Percentiles rank a stretch among this genome's conserved stretches.
Evolutionary conservation across 2,797 vertebrate species (phyloP).

Genomic region (Sebastes iracundus): DNA sequence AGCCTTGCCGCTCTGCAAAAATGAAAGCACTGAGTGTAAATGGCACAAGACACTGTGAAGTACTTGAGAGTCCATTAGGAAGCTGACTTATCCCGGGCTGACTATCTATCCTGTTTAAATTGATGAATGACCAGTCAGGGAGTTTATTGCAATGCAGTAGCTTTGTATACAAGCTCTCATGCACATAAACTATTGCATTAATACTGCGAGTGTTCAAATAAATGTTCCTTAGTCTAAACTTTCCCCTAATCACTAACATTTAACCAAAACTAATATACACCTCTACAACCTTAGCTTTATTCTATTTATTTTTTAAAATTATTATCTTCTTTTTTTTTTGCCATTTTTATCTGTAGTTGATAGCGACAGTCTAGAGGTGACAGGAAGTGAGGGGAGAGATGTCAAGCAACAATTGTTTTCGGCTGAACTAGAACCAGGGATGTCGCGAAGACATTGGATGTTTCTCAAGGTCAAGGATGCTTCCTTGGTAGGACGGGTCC

Average conservation of each 20-base stretch:
- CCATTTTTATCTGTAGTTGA: too few relatives aligned
- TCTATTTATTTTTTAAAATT: too few relatives aligned
- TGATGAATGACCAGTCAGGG: slow-evolving; percentile 35
- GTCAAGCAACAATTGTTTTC: too few relatives aligned
- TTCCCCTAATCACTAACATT: not conserved
- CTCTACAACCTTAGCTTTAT: not conserved
- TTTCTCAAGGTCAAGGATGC: too few relatives aligned
- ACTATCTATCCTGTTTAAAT: slow-evolving; percentile 33
- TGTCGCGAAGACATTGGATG: too few relatives aligned
- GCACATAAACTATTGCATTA: not conserved
- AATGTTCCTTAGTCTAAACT: not conserved
- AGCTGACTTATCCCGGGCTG: slow-evolving; percentile 6
- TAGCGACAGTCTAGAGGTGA: too few relatives aligned
- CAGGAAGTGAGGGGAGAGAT: too few relatives aligned
- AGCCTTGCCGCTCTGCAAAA: slow-evolving; percentile 5
- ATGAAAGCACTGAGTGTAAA: slow-evolving; percentile 21
- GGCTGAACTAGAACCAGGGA: too few relatives aligned
- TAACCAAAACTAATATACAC: not conserved
- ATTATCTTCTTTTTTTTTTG: too few relatives aligned
- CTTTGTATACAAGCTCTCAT: slow-evolving; percentile 1
- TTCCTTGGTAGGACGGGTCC: too few relatives aligned
- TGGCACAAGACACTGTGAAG: slow-evolving; percentile 14
- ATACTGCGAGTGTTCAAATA: not conserved
- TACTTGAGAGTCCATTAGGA: slow-evolving; percentile 24
- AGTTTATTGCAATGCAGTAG: slow-evolving; percentile 20